Conservation (phyloP, 2,888 invertebrate genomes). For the Drosophila longiperda region DNA sequence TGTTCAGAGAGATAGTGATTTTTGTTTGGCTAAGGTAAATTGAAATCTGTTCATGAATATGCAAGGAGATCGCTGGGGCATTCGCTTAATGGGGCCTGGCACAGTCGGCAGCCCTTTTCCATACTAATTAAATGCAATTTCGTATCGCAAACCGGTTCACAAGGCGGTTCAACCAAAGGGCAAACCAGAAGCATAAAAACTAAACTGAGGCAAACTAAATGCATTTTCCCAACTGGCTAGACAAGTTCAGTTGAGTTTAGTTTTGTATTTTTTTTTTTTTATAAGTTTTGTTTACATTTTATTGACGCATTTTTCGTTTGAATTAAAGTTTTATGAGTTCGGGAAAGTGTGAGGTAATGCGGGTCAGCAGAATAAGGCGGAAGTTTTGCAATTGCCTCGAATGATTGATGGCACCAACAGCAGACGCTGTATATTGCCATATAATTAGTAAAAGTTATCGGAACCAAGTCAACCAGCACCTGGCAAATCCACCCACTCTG, state of each 20-base stretch:
- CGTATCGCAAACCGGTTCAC: slow-evolving; percentile 59
- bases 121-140: slow-evolving; percentile 73
- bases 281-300: slow-evolving; percentile 58
- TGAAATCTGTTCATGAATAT: slow-evolving; percentile 60
- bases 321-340: slow-evolving; percentile 62
- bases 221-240: slow-evolving; percentile 45
- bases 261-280: neutral
- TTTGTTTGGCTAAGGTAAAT: slow-evolving; percentile 10
- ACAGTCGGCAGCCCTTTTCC: slow-evolving; percentile 37
- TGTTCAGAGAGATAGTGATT: slow-evolving; percentile 41
- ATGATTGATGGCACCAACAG: slow-evolving; percentile 66
- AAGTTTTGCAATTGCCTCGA: slow-evolving; percentile 67
- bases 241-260: slow-evolving; percentile 39
- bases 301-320: slow-evolving; percentile 61
- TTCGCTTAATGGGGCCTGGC: slow-evolving; percentile 53
- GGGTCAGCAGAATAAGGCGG: slow-evolving; percentile 52
- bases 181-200: slow-evolving; percentile 32
- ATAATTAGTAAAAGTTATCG: slow-evolving; percentile 59
- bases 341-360: slow-evolving; percentile 49
- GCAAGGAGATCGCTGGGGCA: slow-evolving; percentile 36
- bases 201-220: slow-evolving; percentile 31
- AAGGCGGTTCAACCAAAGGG: slow-evolving; percentile 51
- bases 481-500: slow-evolving; percentile 1
- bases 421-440: slow-evolving; percentile 12
- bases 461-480: neutral